Evolutionary conservation across 1,140 invertebrate genomes (phyloP).

Genomic region (Tetramorium simillimum): DNA sequence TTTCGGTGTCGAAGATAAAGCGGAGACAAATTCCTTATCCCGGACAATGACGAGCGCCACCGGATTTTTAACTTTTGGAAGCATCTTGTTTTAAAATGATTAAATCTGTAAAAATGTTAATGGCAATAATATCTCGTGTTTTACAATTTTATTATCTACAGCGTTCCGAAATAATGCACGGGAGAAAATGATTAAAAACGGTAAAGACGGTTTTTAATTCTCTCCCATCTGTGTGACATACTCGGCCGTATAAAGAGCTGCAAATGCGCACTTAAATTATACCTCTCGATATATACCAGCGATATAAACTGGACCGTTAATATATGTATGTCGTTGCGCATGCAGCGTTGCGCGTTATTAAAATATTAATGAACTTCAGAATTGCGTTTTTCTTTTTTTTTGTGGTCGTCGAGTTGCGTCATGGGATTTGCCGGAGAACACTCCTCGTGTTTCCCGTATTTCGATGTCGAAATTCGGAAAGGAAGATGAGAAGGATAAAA

Average conservation of each 20-base stretch:
- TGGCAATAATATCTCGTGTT: neutral
- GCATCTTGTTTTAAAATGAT: neutral
- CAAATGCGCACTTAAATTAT: neutral
- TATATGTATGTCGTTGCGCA: neutral
- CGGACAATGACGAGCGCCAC: neutral
- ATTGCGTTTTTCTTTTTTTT: constrained; percentile 2
- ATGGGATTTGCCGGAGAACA: constrained; percentile 50
- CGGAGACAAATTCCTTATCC: neutral
- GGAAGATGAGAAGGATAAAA: neutral
- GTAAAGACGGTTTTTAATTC: neutral
- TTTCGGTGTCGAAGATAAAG: neutral
- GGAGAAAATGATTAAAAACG: too few relatives aligned
- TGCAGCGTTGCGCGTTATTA: neutral
- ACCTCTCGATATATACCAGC: neutral
- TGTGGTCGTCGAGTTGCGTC: constrained; percentile 32
- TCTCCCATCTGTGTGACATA: neutral
- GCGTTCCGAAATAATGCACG: too few relatives aligned
- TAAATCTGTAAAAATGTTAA: neutral
- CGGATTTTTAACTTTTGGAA: neutral
- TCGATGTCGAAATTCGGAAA: neutral
- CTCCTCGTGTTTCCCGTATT: neutral
- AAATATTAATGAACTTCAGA: constrained; percentile 33
- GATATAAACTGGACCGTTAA: neutral
- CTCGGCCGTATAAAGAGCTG: neutral
- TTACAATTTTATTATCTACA: neutral